phyloP scores from a whole-genome alignment of 2,113 vertebrate species.

The Xerus inauris region DNA sequence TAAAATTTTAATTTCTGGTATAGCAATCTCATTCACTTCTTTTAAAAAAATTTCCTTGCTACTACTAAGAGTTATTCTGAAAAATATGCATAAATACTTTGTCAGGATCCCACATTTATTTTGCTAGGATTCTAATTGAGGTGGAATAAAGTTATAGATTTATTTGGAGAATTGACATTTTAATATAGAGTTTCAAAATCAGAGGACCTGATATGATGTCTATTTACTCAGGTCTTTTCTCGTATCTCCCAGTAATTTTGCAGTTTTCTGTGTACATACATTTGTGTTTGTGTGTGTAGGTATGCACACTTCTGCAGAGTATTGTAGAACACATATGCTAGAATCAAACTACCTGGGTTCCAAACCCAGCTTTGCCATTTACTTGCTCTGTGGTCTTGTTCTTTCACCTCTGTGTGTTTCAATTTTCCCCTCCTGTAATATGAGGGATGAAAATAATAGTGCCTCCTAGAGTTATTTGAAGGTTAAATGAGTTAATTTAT shows the following conservation, averaged over 20 bases:
- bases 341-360: background rate
- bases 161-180: constrained; percentile 13
- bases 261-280: background rate
- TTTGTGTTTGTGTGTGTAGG: background rate
- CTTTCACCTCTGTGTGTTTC: background rate
- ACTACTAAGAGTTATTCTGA: constrained; percentile 20
- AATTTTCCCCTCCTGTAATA: background rate
- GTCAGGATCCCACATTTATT: background rate
- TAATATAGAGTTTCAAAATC: background rate
- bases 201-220: background rate
- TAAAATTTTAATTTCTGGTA: constrained; percentile 54
- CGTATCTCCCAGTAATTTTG: background rate
- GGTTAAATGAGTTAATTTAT: background rate
- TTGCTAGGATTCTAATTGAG: constrained; percentile 29
- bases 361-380: background rate
- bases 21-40: background rate
- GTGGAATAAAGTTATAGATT: background rate
- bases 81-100: constrained; percentile 35
- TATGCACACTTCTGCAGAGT: background rate
- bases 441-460: background rate
- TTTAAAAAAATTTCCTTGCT: background rate
- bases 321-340: background rate
- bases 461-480: background rate
- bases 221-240: background rate
- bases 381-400: background rate